These are phyloP conservation scores for Odobenus rosmarus DNA, from an alignment of 2,113 vertebrate genomes.

Conservation along the genomic window DNA sequence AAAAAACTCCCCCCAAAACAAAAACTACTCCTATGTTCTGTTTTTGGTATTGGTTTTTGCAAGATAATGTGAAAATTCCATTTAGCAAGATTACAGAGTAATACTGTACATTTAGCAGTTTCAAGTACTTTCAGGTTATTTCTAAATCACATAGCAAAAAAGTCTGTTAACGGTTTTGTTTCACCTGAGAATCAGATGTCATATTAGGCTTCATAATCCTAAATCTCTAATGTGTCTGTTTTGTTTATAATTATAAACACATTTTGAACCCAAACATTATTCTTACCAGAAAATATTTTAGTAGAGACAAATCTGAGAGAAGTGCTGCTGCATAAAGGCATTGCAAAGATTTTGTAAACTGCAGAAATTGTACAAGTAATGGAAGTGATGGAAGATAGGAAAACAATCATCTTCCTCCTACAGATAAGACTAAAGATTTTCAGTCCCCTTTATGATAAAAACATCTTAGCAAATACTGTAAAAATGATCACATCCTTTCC, in stretches of 20 bases:
- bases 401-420: background rate
- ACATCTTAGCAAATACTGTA: background rate
- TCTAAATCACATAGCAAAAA: background rate
- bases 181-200: background rate
- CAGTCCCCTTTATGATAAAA: background rate
- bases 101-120: background rate
- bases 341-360: background rate
- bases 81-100: background rate
- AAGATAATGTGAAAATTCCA: background rate
- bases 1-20: background rate
- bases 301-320: background rate
- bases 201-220: background rate
- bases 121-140: background rate
- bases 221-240: background rate
- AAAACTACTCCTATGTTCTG: background rate
- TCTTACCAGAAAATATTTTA: slow-evolving; percentile 1
- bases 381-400: background rate
- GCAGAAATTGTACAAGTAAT: background rate
- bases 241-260: background rate
- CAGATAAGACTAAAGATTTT: slow-evolving; percentile 12
- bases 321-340: background rate
- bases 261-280: background rate
- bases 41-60: background rate
- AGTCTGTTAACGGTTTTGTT: background rate
- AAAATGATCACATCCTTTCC: background rate